Evolutionary conservation across 2,888 invertebrate genomes (phyloP), one percentile per base, ranked within the genome.

Genomic region (Ennomos quercinarius): DNA sequence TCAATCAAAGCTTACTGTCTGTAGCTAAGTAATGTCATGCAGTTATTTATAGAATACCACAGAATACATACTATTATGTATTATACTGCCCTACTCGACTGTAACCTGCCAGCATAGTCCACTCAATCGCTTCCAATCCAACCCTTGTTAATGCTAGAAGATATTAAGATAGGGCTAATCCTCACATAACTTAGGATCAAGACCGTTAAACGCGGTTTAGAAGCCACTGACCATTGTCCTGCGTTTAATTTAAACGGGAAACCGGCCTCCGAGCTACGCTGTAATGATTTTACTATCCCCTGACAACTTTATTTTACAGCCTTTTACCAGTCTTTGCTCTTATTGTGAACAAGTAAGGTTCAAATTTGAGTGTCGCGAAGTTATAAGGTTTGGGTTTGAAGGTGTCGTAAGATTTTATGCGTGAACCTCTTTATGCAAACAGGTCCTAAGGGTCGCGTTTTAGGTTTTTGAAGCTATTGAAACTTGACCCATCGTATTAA

Each of bases 121-220:
- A 64, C 75, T 68, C 64, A 74, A 68, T 71, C 72, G 66, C 72
- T 61, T 57, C 61, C 68, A 77, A 72, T 74, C 71, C 64, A 63
- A 64, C 77, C 81, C 76, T 73, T 71, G 81, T 81, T 89, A 90
- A 90, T 86, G 80, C 80, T 68, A 70, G 73, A 73, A 80, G 85
- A 87, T 89, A 92, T 90, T 87, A 89, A 92, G 91, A 92, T 91
- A 91, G 78, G 80, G 87, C 87, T 92, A 92, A 92, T 91, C 91
- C 89, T 70, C 82, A 81, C 91, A 90, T 91, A 92, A 92, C 91
- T 92, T 89, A 91, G 91, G 89, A 87, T 91, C 81, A 85, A 77
- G 81, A 80, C 81, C 81, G 86, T 86, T 86, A 84, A 84, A 80
- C 76, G 80, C 74, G 76, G 80, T 86, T 81, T 77, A 80, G 81